These are phyloP conservation scores for Oncopeltus fasciatus DNA, from an alignment of 1,140 invertebrate species.

Conservation along the genomic window DNA sequence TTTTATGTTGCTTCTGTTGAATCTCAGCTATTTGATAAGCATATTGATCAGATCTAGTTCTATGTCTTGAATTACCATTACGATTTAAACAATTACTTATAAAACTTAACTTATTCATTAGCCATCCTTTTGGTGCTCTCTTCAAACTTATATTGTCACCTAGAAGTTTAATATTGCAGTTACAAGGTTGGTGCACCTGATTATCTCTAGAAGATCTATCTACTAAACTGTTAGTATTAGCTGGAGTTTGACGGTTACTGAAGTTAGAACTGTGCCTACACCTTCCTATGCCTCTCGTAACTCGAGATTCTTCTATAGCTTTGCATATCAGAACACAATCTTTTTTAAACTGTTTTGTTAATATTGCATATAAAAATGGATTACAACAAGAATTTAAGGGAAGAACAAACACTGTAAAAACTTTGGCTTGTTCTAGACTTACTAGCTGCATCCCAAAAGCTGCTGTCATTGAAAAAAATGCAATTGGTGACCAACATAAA, in stretches of 20 bases:
- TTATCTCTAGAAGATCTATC: constrained; percentile 62
- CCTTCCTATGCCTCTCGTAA: constrained; percentile 70
- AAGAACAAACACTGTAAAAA: constrained; percentile 89
- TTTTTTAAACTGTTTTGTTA: constrained; percentile 96
- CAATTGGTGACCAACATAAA: constrained; percentile 93
- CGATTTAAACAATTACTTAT: constrained; percentile 29
- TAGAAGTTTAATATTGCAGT: constrained; percentile 50
- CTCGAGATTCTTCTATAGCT: constrained; percentile 81
- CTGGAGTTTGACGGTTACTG: constrained; percentile 73
- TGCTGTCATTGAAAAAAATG: constrained; percentile 87
- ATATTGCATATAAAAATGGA: constrained; percentile 89
- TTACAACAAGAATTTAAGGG: constrained; percentile 93
- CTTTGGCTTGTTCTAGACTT: constrained; percentile 88
- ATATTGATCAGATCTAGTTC: constrained; percentile 45
- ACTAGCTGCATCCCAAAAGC: constrained; percentile 80
- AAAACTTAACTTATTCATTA: constrained; percentile 34
- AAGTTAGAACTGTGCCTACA: constrained; percentile 78
- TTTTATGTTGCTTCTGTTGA: constrained; percentile 54
- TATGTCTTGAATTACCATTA: constrained; percentile 27
- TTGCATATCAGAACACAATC: constrained; percentile 92
- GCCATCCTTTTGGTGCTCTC: constrained; percentile 30
- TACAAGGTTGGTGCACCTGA: constrained; percentile 42
- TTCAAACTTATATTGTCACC: constrained; percentile 28
- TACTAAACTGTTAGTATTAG: constrained; percentile 70
- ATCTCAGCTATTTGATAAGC: constrained; percentile 68